Base-by-base conservation (phyloP, 2,888 invertebrate species). In the Drosophila prostipennis region DNA sequence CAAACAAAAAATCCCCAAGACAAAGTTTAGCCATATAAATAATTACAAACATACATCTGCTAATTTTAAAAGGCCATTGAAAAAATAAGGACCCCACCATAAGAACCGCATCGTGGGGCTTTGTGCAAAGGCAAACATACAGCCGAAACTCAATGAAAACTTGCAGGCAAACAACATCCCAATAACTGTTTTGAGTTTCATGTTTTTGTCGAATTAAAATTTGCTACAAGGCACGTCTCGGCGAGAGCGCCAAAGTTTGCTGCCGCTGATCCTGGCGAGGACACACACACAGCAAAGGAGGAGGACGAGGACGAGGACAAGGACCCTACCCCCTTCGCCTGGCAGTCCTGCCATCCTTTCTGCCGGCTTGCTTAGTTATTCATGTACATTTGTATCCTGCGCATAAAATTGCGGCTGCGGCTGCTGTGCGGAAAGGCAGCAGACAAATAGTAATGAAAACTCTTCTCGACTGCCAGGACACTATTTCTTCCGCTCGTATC, bases 121-220 rank as follows among this genome's bases (percentile, higher is more conserved):
- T 29, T n/a, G 49, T n/a, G 14, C 49, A 49, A 67, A 54, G 8
- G 29, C 46, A 67, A 19, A 36, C 34, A 58, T n/a, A 7, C 11
- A 19, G 13, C 39, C 13, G 42, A 23, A 55, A 49, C 60, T 37
- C 29, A 40, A 61, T 57, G 57, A 61, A 61, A 56, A 61, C 56
- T 61, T 46, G 59, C 70, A 63, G 57, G 52, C 59, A 73, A 74
- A 79, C 71, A 73, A 71, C 56, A 72, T 46, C 34, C 76, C 85
- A 87, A 85, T 90, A 89, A 89, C 89, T 86, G 88, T 90, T 89
- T 81, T 39, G 64, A 73, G 83, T 80, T 63, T 79, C 79, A 83
- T 87, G 84, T 89, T 79, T 74, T 86, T 77, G 78, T 81, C 82
- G 80, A 89, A 89, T 89, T 89, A 89, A 85, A 89, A 90, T 80